These are phyloP conservation scores for Heteractis magnifica DNA, from an alignment of 92 coral and sea anemone species.

Conservation along the genomic window DNA sequence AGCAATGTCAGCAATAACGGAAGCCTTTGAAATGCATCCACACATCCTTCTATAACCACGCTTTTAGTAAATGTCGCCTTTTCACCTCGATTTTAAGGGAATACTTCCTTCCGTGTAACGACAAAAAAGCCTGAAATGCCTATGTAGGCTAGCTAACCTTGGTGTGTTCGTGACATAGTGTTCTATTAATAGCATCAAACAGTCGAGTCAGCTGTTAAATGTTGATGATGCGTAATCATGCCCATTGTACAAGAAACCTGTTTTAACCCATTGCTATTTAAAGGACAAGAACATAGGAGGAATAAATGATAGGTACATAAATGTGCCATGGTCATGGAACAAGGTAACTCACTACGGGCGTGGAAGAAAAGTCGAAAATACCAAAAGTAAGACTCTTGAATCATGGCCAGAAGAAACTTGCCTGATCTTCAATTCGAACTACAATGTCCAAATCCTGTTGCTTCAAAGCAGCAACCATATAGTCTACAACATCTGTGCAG, in stretches of 20 bases:
- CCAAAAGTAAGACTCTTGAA: neutral
- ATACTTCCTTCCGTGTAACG: neutral
- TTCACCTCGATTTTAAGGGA: neutral
- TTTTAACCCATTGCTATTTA: slow-evolving; percentile 5
- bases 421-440: neutral
- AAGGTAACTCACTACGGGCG: neutral
- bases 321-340: neutral
- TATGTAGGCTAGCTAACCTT: neutral
- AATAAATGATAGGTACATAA: neutral
- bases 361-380: neutral
- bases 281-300: neutral
- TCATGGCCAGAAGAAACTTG: slow-evolving; percentile 5
- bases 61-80: neutral
- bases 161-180: neutral
- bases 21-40: neutral
- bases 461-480: slow-evolving; percentile 7
- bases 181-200: neutral
- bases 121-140: neutral
- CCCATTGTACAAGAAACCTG: neutral
- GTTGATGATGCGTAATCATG: slow-evolving; percentile 6
- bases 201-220: slow-evolving; percentile 6
- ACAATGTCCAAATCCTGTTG: neutral
- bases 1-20: neutral
- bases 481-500: slow-evolving; percentile 24
- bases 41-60: neutral